Conservation (phyloP, 2,888 invertebrate genomes). For the Crossocerus cetratus region DNA sequence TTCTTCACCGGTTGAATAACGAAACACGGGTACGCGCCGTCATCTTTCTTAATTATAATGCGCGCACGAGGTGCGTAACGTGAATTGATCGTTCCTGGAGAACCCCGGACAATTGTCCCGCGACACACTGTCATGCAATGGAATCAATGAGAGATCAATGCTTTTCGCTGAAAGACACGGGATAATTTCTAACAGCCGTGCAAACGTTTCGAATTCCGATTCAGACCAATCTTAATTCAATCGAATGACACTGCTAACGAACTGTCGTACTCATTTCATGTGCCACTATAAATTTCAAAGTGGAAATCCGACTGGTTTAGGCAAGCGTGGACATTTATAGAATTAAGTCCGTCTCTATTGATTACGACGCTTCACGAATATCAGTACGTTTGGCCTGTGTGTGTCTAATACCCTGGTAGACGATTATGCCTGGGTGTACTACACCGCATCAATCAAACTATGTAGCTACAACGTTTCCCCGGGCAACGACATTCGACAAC, state of each 20-base stretch:
- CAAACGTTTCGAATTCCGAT: not conserved
- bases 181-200: not conserved
- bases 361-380: conserved; percentile 39
- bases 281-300: too few relatives aligned
- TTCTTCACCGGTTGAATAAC: conserved; percentile 46
- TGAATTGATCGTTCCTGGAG: not conserved
- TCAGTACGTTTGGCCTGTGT: conserved; percentile 49
- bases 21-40: conserved; percentile 51
- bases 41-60: conserved; percentile 29
- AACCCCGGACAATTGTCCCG: too few relatives aligned
- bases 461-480: not conserved
- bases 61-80: conserved; percentile 31
- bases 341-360: conserved; percentile 45
- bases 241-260: too few relatives aligned
- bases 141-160: too few relatives aligned
- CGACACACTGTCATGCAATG: too few relatives aligned
- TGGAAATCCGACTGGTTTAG: too few relatives aligned
- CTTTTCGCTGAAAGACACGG: not conserved
- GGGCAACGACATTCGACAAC: conserved; percentile 30
- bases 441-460: not conserved
- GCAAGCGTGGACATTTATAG: conserved; percentile 32
- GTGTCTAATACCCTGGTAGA: not conserved
- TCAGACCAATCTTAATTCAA: too few relatives aligned
- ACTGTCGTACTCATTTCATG: too few relatives aligned
- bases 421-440: not conserved